Evolutionary conservation across 2,113 vertebrate species (phyloP), one percentile per base, ranked within the genome.

Genomic region (Perca schrenkii): DNA sequence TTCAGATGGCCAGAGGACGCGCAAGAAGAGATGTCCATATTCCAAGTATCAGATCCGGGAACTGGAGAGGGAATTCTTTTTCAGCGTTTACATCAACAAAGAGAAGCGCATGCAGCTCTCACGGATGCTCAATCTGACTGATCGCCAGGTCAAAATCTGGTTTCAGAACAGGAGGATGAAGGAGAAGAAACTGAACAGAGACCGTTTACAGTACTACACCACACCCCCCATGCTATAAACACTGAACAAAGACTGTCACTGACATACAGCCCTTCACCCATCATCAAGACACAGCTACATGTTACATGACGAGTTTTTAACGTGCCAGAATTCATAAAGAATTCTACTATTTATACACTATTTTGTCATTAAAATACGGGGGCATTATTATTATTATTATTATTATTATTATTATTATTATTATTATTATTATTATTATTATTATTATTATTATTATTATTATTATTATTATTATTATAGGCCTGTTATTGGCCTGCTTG

Each of bases 1-100:
- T 94, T 84, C 95, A 99, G 98, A 96, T 97, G 97, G 96, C 89
- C 98, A 98, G 88, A 96, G 97, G 86, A 97, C 97, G 16, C 97
- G 98, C 86, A 99, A 99, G 94, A 99, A 99, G 94, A 97, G 98
- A 80, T 99, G 98, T 84, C 98, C 98, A 0, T 99, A 99, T 86
- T 96, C 97, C 65, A 99, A 99, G 88, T 99, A 97, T 79, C 98
- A 99, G 95, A 99, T 99, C 93, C 96, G 98, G 83, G 98, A 99
- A 93, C 95, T 99, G 90, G 98, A 99, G 93, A 96, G 98, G 77
- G 98, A 99, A 84, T 99, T 99, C 95, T 99, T 99, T 92, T 99
- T 99, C 96, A 99, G 98, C 76, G 98, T 99, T 91, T 99, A 99
- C 94, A 99, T 99, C 93, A 99, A 99, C 97, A 99, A 99, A 93